phyloP scores from a whole-genome alignment of 2,113 vertebrate genomes.

The Alaudala cheleensis region DNA sequence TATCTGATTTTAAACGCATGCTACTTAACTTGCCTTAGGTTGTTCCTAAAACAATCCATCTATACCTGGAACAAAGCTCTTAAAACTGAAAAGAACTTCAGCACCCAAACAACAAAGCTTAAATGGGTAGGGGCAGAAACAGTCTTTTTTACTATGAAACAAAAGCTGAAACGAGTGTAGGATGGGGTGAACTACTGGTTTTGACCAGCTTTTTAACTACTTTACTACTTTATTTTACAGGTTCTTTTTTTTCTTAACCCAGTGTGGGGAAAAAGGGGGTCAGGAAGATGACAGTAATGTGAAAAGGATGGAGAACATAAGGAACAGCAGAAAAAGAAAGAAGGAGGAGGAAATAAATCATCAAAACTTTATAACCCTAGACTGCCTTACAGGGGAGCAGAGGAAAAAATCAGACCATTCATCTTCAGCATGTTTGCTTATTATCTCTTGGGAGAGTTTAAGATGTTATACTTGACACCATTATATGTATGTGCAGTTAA shows the following conservation, averaged over 20 bases:
- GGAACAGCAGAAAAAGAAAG: neutral
- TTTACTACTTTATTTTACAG: neutral
- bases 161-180: neutral
- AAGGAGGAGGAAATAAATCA: conserved; percentile 35
- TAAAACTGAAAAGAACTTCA: neutral
- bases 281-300: neutral
- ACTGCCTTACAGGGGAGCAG: neutral
- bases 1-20: neutral
- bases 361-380: conserved; percentile 26
- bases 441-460: conserved; percentile 34
- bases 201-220: neutral
- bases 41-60: neutral
- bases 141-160: neutral
- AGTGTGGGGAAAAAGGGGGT: neutral
- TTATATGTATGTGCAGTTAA: conserved; percentile 17
- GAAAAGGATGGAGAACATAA: neutral
- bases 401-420: neutral
- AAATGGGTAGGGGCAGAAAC: neutral
- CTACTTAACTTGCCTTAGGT: neutral
- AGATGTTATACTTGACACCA: conserved; percentile 22
- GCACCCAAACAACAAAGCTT: neutral
- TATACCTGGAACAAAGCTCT: neutral
- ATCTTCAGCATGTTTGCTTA: conserved; percentile 21
- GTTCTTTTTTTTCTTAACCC: neutral
- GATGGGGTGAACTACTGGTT: neutral